These are phyloP conservation scores for Mugil cephalus DNA, from an alignment of 2,113 vertebrate species.

Conservation along the genomic window DNA sequence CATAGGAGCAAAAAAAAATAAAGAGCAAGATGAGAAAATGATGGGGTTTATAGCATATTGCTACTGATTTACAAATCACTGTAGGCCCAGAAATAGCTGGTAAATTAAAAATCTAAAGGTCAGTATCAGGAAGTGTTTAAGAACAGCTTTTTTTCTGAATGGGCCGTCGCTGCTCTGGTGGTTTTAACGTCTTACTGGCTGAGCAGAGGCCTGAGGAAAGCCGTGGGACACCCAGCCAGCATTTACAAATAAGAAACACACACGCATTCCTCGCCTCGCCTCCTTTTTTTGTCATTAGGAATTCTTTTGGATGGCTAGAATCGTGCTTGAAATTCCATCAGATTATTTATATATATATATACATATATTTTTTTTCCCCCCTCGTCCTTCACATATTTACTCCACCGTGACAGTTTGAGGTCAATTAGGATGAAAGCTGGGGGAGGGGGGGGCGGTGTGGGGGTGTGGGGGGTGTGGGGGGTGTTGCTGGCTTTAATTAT, in stretches of 20 bases:
- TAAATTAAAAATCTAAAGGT: background rate
- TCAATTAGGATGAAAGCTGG: conserved; percentile 70
- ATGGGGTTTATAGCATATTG: too few relatives aligned
- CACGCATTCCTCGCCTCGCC: conserved; percentile 29
- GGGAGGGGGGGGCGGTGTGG: background rate
- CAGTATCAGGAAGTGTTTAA: background rate
- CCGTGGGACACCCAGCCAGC: conserved; percentile 38
- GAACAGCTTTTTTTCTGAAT: background rate
- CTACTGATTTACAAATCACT: too few relatives aligned
- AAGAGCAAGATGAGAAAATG: background rate
- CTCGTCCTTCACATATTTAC: conserved; percentile 58
- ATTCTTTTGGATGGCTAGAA: conserved; percentile 43
- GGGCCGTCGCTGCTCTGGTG: background rate
- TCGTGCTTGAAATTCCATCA: conserved; percentile 47
- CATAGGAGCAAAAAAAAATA: background rate
- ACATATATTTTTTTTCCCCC: background rate
- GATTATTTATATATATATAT: conserved; percentile 23
- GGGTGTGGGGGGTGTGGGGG: background rate
- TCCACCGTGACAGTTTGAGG: conserved; percentile 71
- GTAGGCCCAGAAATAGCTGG: too few relatives aligned
- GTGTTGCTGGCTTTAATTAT: conserved; percentile 67
- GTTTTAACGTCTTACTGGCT: background rate
- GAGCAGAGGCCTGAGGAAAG: conserved; percentile 8
- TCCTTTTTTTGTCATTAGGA: conserved; percentile 51
- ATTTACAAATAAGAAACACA: conserved; percentile 55